Evolutionary conservation across 2,113 vertebrate species (phyloP).

Genomic region (Ptychochromis oligacanthus): DNA sequence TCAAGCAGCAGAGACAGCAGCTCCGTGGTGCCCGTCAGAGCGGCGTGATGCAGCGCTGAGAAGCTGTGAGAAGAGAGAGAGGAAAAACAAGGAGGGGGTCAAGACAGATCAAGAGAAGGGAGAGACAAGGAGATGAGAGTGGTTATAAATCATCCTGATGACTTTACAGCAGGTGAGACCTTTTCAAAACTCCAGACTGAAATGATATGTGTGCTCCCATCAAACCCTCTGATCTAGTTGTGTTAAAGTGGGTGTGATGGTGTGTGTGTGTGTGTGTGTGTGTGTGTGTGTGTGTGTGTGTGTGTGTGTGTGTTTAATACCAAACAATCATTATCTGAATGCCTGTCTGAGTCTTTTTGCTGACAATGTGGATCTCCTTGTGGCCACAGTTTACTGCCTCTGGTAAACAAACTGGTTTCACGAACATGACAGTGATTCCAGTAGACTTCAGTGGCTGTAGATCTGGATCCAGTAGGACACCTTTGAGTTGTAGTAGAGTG

Average conservation of each 20-base stretch:
- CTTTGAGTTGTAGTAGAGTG: too few species aligned
- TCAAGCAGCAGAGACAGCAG: conserved; percentile 93
- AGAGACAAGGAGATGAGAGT: not conserved
- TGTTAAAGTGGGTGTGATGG: not conserved
- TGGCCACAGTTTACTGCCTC: too few species aligned
- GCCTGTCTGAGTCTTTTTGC: not conserved
- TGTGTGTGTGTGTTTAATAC: not conserved
- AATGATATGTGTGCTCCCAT: not conserved
- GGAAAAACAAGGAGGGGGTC: not conserved
- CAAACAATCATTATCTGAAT: not conserved
- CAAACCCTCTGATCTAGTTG: not conserved
- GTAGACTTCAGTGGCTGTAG: not conserved
- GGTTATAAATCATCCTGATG: conserved; percentile 26
- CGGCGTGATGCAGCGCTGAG: conserved; percentile 92
- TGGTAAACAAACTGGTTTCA: too few species aligned
- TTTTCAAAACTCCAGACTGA: conserved; percentile 22
- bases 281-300: not conserved
- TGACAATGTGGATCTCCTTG: too few species aligned
- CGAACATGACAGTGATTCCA: not conserved
- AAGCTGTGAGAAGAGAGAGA: conserved; percentile 78
- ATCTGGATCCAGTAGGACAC: too few species aligned
- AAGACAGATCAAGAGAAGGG: not conserved
- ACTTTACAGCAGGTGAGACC: conserved; percentile 37
- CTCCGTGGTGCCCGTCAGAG: conserved; percentile 92
- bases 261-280: not conserved